Conservation (phyloP, 1,140 invertebrate genomes). For the Steinernema khuongi region DNA sequence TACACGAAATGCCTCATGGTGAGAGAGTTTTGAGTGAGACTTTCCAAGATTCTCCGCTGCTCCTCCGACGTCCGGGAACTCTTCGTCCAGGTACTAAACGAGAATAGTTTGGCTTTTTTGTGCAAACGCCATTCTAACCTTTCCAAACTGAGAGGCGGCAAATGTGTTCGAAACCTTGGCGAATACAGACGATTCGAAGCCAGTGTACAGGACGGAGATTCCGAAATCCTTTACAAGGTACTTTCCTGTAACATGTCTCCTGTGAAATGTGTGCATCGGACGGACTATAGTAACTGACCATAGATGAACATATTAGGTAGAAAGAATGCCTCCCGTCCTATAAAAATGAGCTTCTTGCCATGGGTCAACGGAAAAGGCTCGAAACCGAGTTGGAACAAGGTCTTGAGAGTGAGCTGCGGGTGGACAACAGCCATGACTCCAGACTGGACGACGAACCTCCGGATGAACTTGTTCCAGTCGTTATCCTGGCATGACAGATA, state of each 20-base stretch:
- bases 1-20: slow-evolving; percentile 35
- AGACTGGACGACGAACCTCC: too few relatives aligned
- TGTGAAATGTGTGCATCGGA: background rate
- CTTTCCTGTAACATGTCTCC: background rate
- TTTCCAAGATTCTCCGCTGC: too few relatives aligned
- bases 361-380: slow-evolving; percentile 51
- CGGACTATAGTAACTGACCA: too few relatives aligned
- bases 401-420: slow-evolving; percentile 49
- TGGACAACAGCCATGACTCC: slow-evolving; percentile 27
- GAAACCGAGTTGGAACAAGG: slow-evolving; percentile 52
- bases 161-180: background rate
- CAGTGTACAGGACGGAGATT: background rate
- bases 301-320: slow-evolving; percentile 43
- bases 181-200: background rate
- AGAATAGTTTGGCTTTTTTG: background rate
- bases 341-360: slow-evolving; percentile 42
- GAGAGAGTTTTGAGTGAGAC: too few relatives aligned
- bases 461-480: too few relatives aligned
- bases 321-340: slow-evolving; percentile 52
- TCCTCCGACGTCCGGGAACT: too few relatives aligned
- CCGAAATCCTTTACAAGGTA: background rate
- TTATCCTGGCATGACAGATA: too few relatives aligned
- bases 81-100: too few relatives aligned
- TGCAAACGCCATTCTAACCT: too few relatives aligned
- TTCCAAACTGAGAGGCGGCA: too few relatives aligned